Evolutionary conservation across 2,113 vertebrate species (phyloP), one percentile per base, ranked within the genome.

Genomic region (Petrocephalus microphthalmus): DNA sequence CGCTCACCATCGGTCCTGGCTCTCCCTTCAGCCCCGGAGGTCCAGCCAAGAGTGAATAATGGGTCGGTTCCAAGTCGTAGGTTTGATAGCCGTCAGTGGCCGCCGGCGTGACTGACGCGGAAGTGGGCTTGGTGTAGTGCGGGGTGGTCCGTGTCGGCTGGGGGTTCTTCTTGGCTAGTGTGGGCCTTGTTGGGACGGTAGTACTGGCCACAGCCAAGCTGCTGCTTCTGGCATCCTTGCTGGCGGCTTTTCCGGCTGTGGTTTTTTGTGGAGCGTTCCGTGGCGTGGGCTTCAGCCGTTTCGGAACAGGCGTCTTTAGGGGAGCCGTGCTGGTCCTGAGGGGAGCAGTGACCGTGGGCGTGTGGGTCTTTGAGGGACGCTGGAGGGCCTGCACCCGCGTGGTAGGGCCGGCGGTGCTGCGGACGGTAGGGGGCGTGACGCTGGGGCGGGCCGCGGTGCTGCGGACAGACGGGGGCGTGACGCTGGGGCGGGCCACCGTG

Each of bases 21-120:
- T 99, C 97, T 92, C 98, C 98, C 94, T 98, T 99, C 89, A 93
- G 90, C 57, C 97, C 97, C 0, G 96, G 95, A 93, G 95, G 93
- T 92, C 96, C 97, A 90, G 93, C 92, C 54, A 97, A 90, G 91
- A 97, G 92, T 0, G 96, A 96, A 92, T 96, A 97, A 0, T 94
- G 93, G 5, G 97, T 98, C 15, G 96, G 95, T 86, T 95, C 96
- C 8, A 95, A 83, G 64, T 97, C 93, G 86, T 97, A 96, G 90
- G 96, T 94, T 17, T 96, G 95, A 89, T 96, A 96, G 90, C 93
- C 95, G 57, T 96, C 96, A 2, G 94, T 94, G 3, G 95, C 95
- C 53, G 96, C 93, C 0, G 92, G 94, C 25, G 95, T 97, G 42
- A 96, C 93, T 11, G 93, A 89, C 89, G 93, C 92, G 49, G 92